These are phyloP conservation scores for Zaprionus capensis DNA, from an alignment of 1,140 invertebrate species.

Conservation along the genomic window DNA sequence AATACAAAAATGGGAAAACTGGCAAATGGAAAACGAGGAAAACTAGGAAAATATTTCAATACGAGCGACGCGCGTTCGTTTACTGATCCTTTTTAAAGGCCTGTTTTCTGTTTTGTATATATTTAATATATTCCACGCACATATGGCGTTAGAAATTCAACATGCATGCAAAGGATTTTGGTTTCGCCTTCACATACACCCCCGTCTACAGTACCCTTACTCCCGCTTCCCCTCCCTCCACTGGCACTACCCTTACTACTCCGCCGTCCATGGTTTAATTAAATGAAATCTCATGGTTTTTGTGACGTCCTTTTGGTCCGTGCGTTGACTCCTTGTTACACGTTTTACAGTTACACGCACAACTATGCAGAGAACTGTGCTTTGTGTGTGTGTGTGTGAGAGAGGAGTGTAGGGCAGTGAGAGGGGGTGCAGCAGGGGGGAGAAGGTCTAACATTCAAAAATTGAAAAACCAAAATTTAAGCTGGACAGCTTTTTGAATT, in stretches of 20 bases:
- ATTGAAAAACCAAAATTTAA: constrained; percentile 83
- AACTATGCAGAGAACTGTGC: constrained; percentile 60
- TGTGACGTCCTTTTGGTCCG: constrained; percentile 50
- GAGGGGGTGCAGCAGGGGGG: constrained; percentile 7
- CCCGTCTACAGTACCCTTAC: not conserved
- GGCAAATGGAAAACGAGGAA: constrained; percentile 1
- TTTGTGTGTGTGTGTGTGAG: not conserved
- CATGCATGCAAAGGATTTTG: constrained; percentile 43
- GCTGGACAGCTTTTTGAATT: constrained; percentile 81
- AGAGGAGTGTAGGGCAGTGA: not conserved
- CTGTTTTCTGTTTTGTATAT: constrained; percentile 63
- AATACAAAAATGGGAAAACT: constrained; percentile 13
- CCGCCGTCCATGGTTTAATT: constrained; percentile 63
- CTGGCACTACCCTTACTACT: not conserved
- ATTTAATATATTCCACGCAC: constrained; percentile 81
- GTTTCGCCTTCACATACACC: not conserved
- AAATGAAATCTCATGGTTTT: constrained; percentile 82
- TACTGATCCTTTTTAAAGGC: constrained; percentile 58
- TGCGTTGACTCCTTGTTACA: constrained; percentile 65
- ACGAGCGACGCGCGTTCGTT: not conserved
- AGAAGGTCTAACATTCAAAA: constrained; percentile 75
- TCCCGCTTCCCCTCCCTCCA: too few relatives aligned
- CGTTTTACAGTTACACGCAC: constrained; percentile 80
- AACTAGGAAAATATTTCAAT: constrained; percentile 42
- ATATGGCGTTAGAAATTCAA: constrained; percentile 75